A percentile compares a stretch with the other conserved stretches of the same genome.
These are phyloP conservation scores for Pentalonia nigronervosa DNA, from an alignment of 1,140 invertebrate species.

Conservation along the genomic window DNA sequence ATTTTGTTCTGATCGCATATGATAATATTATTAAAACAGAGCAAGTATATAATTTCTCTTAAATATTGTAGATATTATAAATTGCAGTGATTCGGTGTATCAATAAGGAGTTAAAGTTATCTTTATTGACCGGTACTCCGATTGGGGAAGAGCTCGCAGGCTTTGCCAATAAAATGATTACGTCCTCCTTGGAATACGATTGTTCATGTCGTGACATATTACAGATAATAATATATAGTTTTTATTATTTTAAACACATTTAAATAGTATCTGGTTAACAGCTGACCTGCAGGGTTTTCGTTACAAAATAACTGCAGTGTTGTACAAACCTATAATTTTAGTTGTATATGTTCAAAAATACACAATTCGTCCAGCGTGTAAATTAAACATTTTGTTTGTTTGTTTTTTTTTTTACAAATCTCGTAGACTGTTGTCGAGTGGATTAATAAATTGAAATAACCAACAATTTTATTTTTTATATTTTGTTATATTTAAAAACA, in stretches of 20 bases:
- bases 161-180: not conserved
- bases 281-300: not conserved
- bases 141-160: not conserved
- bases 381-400: not conserved
- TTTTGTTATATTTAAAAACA: conserved; percentile 44
- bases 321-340: not conserved
- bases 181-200: not conserved
- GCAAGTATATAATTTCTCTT: not conserved
- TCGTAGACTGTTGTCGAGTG: too few relatives aligned
- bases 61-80: not conserved
- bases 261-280: too few relatives aligned
- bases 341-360: not conserved
- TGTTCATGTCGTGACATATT: not conserved
- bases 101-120: not conserved
- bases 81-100: not conserved
- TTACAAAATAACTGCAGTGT: not conserved
- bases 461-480: not conserved
- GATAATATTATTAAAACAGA: not conserved
- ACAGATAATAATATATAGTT: not conserved
- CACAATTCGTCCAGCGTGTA: not conserved
- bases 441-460: not conserved
- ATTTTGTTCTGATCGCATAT: not conserved
- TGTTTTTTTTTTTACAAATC: not conserved
- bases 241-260: not conserved
- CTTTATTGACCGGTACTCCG: not conserved